phyloP scores from a whole-genome alignment of 2,113 vertebrate genomes.

The Acrocephalus kingi region DNA sequence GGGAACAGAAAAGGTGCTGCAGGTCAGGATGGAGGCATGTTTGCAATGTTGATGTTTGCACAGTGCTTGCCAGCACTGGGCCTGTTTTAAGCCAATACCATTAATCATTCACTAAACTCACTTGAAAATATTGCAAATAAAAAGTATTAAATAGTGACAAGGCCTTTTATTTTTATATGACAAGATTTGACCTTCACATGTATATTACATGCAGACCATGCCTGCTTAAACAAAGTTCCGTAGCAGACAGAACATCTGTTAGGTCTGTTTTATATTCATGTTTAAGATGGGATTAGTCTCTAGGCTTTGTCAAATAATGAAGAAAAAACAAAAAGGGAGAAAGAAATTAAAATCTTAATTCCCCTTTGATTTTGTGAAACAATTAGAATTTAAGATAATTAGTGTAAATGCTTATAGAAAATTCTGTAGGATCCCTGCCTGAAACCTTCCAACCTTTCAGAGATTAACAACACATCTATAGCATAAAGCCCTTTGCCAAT shows the following conservation, averaged over 20 bases:
- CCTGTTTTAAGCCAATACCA: constrained; percentile 4
- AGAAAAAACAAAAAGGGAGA: constrained; percentile 48
- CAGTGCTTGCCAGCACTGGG: background rate
- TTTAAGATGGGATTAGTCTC: constrained; percentile 65
- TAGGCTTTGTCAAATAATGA: constrained; percentile 61
- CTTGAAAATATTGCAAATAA: constrained; percentile 24
- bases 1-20: constrained; percentile 14
- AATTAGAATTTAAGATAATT: constrained; percentile 53
- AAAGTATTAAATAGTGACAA: constrained; percentile 10
- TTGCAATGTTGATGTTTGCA: constrained; percentile 27
- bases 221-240: constrained; percentile 46
- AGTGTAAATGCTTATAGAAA: constrained; percentile 20
- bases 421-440: constrained; percentile 9
- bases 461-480: background rate
- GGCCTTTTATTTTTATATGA: constrained; percentile 4
- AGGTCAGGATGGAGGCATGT: background rate
- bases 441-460: background rate
- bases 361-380: constrained; percentile 45
- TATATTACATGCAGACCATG: constrained; percentile 28
- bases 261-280: constrained; percentile 62
- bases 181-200: constrained; percentile 24
- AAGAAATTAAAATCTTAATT: constrained; percentile 60
- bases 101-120: constrained; percentile 50
- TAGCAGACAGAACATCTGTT: constrained; percentile 63
- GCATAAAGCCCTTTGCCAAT: background rate